Conservation (phyloP, 2,888 invertebrate genomes). For the Athalia rosae region DNA sequence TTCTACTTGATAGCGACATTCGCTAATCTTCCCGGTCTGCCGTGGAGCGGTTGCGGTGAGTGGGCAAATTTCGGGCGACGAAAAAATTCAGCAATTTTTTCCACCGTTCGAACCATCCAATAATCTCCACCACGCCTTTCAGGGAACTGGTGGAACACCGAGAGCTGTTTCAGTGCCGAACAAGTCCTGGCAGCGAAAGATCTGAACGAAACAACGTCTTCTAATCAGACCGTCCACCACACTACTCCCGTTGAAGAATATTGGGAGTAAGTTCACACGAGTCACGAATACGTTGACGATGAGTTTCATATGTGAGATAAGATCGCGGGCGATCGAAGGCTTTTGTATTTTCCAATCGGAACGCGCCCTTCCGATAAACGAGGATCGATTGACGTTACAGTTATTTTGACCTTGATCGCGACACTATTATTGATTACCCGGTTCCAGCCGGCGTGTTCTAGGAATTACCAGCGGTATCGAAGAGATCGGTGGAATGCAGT, state of each 20-base stretch:
- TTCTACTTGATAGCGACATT: constrained; percentile 81
- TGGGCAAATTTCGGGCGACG: constrained; percentile 45
- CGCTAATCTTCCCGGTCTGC: constrained; percentile 75
- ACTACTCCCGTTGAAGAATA: constrained; percentile 78
- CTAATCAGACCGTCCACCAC: constrained; percentile 56
- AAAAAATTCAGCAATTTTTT: constrained; percentile 10
- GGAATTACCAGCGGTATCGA: constrained; percentile 78
- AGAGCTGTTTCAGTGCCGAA: constrained; percentile 72
- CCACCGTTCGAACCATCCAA: constrained; percentile 36
- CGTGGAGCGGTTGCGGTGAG: constrained; percentile 81
- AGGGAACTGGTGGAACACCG: constrained; percentile 82
- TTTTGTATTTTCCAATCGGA: too few relatives aligned
- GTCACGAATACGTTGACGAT: neutral
- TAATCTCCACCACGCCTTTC: constrained; percentile 44
- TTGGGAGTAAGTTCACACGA: constrained; percentile 75
- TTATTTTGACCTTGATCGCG: constrained; percentile 8
- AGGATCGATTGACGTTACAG: neutral
- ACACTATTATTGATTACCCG: constrained; percentile 50
- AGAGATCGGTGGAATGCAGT: constrained; percentile 80
- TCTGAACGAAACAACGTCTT: constrained; percentile 40
- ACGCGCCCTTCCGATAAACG: too few relatives aligned
- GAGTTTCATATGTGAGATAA: neutral
- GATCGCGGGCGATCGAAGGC: neutral
- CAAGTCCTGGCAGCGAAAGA: constrained; percentile 44
- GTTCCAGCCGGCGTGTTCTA: constrained; percentile 78